A percentile compares a stretch with the other conserved stretches of the same genome.
Evolutionary conservation across 2,888 invertebrate genomes (phyloP).

Genomic region (Drosophila lacicola): DNA sequence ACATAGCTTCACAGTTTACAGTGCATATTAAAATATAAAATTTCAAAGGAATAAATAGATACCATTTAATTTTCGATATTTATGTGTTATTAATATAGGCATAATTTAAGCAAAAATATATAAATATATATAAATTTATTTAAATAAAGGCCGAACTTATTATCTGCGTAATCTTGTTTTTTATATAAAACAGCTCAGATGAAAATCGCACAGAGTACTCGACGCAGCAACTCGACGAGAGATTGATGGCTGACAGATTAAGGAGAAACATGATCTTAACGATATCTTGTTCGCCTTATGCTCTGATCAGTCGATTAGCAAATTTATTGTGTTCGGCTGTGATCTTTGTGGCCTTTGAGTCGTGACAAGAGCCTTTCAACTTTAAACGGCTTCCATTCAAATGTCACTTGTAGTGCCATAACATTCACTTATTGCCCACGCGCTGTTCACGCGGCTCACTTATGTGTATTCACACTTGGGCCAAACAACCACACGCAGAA

Average conservation of each 20-base stretch:
- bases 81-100: no score
- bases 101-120: no score
- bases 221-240: neutral
- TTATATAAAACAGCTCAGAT: neutral
- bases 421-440: slow-evolving; percentile 57
- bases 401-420: slow-evolving; percentile 55
- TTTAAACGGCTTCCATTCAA: slow-evolving; percentile 39
- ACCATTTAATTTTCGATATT: no score
- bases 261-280: slow-evolving; percentile 12
- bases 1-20: no score
- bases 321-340: slow-evolving; percentile 34
- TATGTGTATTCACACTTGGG: slow-evolving; percentile 15
- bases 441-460: slow-evolving; percentile 24
- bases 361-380: slow-evolving; percentile 42
- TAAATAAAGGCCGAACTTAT: no score
- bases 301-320: slow-evolving; percentile 33
- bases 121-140: no score
- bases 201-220: neutral
- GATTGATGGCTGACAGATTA: slow-evolving; percentile 7
- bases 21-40: no score
- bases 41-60: no score
- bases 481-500: slow-evolving; percentile 24
- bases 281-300: neutral
- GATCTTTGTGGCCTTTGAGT: slow-evolving; percentile 40
- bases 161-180: no score